Conservation (phyloP, 1,140 invertebrate genomes). For the Mercenaria mercenaria region DNA sequence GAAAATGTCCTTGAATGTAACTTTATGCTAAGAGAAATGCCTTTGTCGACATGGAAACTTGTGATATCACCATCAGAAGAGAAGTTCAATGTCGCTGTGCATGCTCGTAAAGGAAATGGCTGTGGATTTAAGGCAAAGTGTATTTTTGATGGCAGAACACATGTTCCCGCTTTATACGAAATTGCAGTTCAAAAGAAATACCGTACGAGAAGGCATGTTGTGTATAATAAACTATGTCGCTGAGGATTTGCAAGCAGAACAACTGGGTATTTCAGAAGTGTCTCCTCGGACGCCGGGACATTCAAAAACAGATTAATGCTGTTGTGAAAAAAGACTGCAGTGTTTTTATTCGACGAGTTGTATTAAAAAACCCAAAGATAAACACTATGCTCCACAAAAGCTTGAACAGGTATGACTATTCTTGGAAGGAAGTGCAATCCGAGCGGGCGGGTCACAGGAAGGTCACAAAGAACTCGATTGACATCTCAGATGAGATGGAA, state of each 20-base stretch:
- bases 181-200: conserved; percentile 31
- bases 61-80: background rate
- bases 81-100: background rate
- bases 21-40: conserved; percentile 48
- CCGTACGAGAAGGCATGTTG: background rate
- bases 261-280: conserved; percentile 52
- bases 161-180: conserved; percentile 32
- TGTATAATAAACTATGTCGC: conserved; percentile 19
- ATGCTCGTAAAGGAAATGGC: conserved; percentile 9
- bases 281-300: background rate
- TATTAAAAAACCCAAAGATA: background rate
- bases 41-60: conserved; percentile 36
- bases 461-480: conserved; percentile 13
- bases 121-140: conserved; percentile 3
- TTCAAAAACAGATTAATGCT: conserved; percentile 13
- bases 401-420: conserved; percentile 37
- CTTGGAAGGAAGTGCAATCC: conserved; percentile 3
- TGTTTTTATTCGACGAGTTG: background rate
- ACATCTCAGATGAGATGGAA: conserved; percentile 38
- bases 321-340: conserved; percentile 34
- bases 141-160: conserved; percentile 39
- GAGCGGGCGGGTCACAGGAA: background rate
- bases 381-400: background rate
- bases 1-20: conserved; percentile 57
- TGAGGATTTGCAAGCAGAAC: background rate